Evolutionary conservation across 2,797 vertebrate genomes (phyloP).

Genomic region (Uromys caudimaculatus): DNA sequence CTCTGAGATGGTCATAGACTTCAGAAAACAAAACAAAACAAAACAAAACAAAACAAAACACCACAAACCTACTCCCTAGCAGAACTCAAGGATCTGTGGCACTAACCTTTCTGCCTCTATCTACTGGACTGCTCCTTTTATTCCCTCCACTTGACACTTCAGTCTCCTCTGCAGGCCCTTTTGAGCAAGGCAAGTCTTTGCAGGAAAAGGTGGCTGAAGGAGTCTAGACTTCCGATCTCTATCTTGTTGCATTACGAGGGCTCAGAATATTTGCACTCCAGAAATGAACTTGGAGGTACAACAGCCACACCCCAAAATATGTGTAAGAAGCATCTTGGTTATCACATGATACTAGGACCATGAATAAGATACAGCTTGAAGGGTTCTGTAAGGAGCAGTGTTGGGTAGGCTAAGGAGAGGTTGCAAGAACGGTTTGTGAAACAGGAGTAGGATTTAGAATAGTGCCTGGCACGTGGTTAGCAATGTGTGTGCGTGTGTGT

Average conservation of each 20-base stretch:
- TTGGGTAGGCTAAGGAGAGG: not conserved
- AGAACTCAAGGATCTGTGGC: not conserved
- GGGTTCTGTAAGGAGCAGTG: slow-evolving; percentile 12
- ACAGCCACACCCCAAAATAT: not conserved
- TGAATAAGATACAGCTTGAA: not conserved
- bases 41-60: too few relatives aligned
- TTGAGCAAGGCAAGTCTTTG: not conserved
- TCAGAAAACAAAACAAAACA: too few relatives aligned
- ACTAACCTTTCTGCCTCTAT: not conserved
- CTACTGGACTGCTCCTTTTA: not conserved
- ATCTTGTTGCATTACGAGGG: not conserved
- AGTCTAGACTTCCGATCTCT: not conserved
- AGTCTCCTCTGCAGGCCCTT: not conserved
- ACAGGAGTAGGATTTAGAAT: not conserved
- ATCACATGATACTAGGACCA: not conserved
- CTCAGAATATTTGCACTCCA: not conserved
- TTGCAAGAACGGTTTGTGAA: not conserved
- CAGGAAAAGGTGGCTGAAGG: not conserved
- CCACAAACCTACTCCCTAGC: slow-evolving; percentile 1
- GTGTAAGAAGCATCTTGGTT: not conserved
- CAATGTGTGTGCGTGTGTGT: not conserved
- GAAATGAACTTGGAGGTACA: not conserved
- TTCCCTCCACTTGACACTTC: not conserved
- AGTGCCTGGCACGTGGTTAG: not conserved
- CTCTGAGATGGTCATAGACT: not conserved